Evolutionary conservation across 2,797 vertebrate genomes (phyloP).

Genomic region (Borostomias antarcticus): DNA sequence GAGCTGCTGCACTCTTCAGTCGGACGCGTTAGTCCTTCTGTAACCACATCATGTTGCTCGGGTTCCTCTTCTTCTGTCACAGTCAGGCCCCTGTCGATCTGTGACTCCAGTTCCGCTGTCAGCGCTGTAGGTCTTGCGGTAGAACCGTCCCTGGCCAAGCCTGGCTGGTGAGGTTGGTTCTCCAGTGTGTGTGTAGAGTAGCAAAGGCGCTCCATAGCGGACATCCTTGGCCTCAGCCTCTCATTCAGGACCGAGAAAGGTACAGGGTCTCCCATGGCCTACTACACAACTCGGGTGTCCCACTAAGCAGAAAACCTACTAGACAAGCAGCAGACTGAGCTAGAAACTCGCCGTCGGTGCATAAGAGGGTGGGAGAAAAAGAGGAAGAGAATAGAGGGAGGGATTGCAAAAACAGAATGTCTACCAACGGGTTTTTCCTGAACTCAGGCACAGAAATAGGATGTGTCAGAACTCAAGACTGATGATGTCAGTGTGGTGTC

Average conservation of each 20-base stretch:
- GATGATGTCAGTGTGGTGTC: constrained; percentile 59
- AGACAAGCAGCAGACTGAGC: background rate
- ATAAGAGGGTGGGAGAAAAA: constrained; percentile 11
- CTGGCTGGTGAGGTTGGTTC: constrained; percentile 14
- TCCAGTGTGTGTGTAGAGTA: constrained; percentile 54
- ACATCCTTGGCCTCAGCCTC: constrained; percentile 52
- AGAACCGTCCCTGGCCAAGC: background rate
- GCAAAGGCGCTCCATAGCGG: constrained; percentile 43
- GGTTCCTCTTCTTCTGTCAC: background rate
- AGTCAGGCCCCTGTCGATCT: background rate
- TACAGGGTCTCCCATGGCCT: constrained; percentile 53
- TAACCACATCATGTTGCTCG: constrained; percentile 6
- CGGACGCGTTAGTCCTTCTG: background rate
- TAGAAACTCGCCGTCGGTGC: background rate
- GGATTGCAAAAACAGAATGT: constrained; percentile 54
- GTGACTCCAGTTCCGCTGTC: background rate
- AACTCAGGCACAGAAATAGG: constrained; percentile 21
- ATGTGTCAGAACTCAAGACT: constrained; percentile 35
- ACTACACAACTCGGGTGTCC: background rate
- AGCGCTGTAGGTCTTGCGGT: constrained; percentile 10
- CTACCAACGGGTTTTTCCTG: constrained; percentile 70
- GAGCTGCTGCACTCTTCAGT: background rate
- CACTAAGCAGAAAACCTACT: background rate
- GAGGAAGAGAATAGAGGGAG: background rate
- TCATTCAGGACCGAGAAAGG: constrained; percentile 69